Base-by-base conservation (phyloP, 2,888 invertebrate genomes). In the Parelbella ahira region DNA sequence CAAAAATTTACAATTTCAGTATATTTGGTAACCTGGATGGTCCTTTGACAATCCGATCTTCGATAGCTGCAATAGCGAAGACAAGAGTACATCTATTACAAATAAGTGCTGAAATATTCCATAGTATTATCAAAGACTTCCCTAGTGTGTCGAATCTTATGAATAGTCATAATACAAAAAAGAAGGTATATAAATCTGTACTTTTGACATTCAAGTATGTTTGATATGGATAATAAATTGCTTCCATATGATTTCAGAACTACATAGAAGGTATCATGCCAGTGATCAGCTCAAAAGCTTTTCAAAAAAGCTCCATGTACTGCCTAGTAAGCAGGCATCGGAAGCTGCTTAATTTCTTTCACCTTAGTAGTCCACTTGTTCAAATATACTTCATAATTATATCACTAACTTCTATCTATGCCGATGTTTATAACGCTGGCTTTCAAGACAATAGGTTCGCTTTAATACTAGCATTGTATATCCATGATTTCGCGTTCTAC, bases 11-110 rank as follows among this genome's bases (percentile, higher is more conserved):
- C 15, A 4, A 32, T 38, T 42, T 3, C 54, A 82, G 83, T 41
- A 64, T 83, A 4, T 81, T 82, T 39, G 83, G 83, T 1, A 81
- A 82, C 50, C 47, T 83, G 32, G 66, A 69, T 10, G 61, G 59
- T 1, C 44, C 47, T 0, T 4, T 44, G 0, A 58, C 65, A 0
- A 50, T 61, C 8, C 59, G 71, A 4, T 67, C 64, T 4, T 58
- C 68, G 0, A 49, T 62, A 11, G 53, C 59, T 1, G 54, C 78
- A 7, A 60, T 60, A 11, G 66, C 79, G 0, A 53, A 54, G 0
- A 68, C 55, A 10, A 60, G 64, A 9, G 63, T 72, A 0, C 83
- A 81, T 32, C 51, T 82, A 3, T 57, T 83, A 18, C 66, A 64
- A 54, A 77, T 83, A 46, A 72, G 70, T 36, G 58, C 79, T 0